A percentile compares a stretch with the other conserved stretches of the same genome.
These are phyloP conservation scores for Notolepis coatsorum DNA, from an alignment of 2,797 vertebrate species.

Conservation along the genomic window DNA sequence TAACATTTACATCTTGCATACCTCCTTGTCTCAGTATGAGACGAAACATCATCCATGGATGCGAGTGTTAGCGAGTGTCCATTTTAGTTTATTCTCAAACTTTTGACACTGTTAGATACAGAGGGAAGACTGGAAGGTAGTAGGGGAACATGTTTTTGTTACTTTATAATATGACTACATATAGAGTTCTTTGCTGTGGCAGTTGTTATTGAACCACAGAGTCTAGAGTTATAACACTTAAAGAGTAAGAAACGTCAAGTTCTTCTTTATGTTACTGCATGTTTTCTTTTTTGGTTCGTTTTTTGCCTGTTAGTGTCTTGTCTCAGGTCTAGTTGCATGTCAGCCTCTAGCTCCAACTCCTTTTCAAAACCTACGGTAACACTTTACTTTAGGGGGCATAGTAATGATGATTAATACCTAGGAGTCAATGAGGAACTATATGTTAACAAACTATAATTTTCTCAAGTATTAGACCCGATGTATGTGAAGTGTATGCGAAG, in stretches of 20 bases:
- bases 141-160: slow-evolving; percentile 35
- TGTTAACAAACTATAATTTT: no score
- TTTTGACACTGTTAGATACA: slow-evolving; percentile 44
- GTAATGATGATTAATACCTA: no score
- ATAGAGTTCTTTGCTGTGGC: slow-evolving; percentile 29
- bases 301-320: no score
- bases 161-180: slow-evolving; percentile 42
- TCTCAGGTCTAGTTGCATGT: no score
- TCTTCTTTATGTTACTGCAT: not conserved
- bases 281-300: not conserved
- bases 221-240: slow-evolving; percentile 45
- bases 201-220: slow-evolving; percentile 50
- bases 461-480: no score
- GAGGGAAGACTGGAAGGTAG: slow-evolving; percentile 43
- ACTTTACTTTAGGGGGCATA: no score
- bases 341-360: no score
- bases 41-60: slow-evolving; percentile 70
- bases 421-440: no score
- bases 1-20: slow-evolving; percentile 21
- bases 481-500: no score
- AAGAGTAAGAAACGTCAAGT: slow-evolving; percentile 23
- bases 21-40: slow-evolving; percentile 73
- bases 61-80: slow-evolving; percentile 58
- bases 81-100: slow-evolving; percentile 43
- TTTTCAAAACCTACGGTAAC: no score